Base-by-base conservation (phyloP, 1,140 invertebrate genomes). In the Trachymyrmex septentrionalis region DNA sequence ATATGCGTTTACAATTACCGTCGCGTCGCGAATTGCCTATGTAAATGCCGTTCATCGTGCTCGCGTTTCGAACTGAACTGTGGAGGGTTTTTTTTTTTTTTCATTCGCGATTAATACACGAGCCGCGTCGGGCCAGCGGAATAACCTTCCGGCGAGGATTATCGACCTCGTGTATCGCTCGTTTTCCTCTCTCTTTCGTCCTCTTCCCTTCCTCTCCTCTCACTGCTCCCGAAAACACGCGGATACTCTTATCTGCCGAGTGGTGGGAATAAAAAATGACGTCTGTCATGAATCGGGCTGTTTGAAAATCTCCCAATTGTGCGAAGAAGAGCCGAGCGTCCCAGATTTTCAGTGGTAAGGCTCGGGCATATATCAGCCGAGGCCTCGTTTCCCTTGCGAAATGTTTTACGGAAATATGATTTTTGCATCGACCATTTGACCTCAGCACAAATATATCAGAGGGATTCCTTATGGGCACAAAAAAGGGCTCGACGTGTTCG, bases 1-100 rank as follows among this genome's bases (percentile, higher is more conserved):
- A 81, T 81, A 71, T 71, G 78, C 78, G 78, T 81, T 81, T 71
- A 81, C 78, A 71, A 81, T 81, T 81, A 81, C 78, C 76, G 64
- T 30, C 21, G 64, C 78, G 64, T 38, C 53, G 78, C 78, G 64
- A 81, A 81, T 81, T 71, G 78, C 34, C 78, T 71, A 81, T 81
- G 64, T 81, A 81, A 81, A 81, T 59, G 66, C 30, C 78, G 53
- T 57, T 57, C 30, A 48, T 80, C 48, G 76, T 27, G 24, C 44
- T 50, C 61, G 44, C 64, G 64, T 57, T 78, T 55, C 34, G 78
- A 71, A 69, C 30, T 21, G 64, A 21, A 48, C 30, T n/a, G n/a
- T 30, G 64, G 9, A 21, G 27, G 0, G 2, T 3, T 69, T 69
- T 81, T 81, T 81, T 81, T 81, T 81, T 81, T 66, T 64, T 64